Evolutionary conservation across 2,113 vertebrate genomes (phyloP), one percentile per base, ranked within the genome.

Genomic region (Oncorhynchus nerka): DNA sequence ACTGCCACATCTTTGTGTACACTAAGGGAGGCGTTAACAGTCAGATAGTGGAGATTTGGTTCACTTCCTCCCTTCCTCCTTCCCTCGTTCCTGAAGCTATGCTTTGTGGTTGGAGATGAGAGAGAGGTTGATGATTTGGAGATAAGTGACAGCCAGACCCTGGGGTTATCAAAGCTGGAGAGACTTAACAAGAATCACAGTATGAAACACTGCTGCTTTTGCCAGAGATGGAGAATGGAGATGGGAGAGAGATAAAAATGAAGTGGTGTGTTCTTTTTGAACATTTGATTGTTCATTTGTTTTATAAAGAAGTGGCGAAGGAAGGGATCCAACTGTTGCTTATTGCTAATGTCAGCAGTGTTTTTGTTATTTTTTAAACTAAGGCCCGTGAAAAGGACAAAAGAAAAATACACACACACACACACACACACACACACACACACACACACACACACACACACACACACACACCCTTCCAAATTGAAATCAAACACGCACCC

Each of bases 131-230:
- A 45, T 3, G 39, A 45, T 45, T 19, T 55, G 83, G 64, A 77
- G 28, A 57, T 28, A 24, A 26, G 61, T 75, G 65, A 80, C 78
- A 77, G 69, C n/a, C 72, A 84, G 78, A 3, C n/a, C 70, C 51
- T 57, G 68, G 22, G 61, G 30, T 7, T 49, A 67, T 71, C 71
- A 68, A 66, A 24, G 61, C 39, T 45, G 30, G 4, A 68, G 79
- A 7, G 22, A 12, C 39, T 59, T 19, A 32, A 45, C 9, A 45
- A 45, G 8, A 9, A 45, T 45, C 39, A 45, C 39, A 45, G 2
- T 1, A 45, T 69, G 6, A 75, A 67, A 73, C 24, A 73, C 26
- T 64, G 34, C 34, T 8, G 34, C 34, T 34, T 8, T 74, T 77
- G 13, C 4, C 4, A n/a, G 19, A 55, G 20, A 32, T 6, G 34